Evolutionary conservation across 2,797 vertebrate genomes (phyloP), one percentile per base, ranked within the genome.

Genomic region (Eidolon dupreanum): DNA sequence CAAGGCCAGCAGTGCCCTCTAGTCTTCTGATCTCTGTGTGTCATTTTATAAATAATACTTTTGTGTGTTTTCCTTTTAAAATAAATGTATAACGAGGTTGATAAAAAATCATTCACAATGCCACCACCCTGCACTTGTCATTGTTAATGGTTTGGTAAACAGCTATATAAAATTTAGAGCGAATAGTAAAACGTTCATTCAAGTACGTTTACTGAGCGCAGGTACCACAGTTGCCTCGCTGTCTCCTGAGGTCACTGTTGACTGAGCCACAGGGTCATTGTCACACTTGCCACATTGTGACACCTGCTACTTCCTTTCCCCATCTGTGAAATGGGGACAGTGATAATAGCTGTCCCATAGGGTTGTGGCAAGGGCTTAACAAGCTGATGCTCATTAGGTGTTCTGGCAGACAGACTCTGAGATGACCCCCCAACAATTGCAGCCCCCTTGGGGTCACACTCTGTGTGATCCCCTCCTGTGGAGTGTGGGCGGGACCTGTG

Each of bases 51-150:
- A 86, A 65, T 22, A 57, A 86, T 24, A 65, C 10, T 19, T 49
- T 20, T 41, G 8, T 43, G 33, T 10, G n/a, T 12, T 59, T 90
- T 90, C 36, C 31, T 82, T 82, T 83, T 70, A 74, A 81, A 85
- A 81, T 57, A 74, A 92, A 66, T 26, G 24, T 2, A 7, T 38
- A 22, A 38, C 1, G 3, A 66, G 41, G 19, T 51, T 57, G 16
- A 36, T 11, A 15, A 74, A 65, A 78, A 51, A 20, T 43, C 63
- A 33, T 36, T 20, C 41, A 1, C 6, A 4, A 1, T 65, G 36
- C 19, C 71, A 75, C 38, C 8, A 49, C 22, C 20, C 13, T 31
- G 71, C 1, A 3, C 28, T n/a, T 31, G 31, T 38, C 55, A n/a
- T 24, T 33, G 22, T 71, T 46, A 36, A 51, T 19, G 19, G n/a